Percentiles rank a stretch among this genome's conserved stretches.
These are phyloP conservation scores for Cygnus atratus DNA, from an alignment of 2,113 vertebrate species.

Conservation along the genomic window DNA sequence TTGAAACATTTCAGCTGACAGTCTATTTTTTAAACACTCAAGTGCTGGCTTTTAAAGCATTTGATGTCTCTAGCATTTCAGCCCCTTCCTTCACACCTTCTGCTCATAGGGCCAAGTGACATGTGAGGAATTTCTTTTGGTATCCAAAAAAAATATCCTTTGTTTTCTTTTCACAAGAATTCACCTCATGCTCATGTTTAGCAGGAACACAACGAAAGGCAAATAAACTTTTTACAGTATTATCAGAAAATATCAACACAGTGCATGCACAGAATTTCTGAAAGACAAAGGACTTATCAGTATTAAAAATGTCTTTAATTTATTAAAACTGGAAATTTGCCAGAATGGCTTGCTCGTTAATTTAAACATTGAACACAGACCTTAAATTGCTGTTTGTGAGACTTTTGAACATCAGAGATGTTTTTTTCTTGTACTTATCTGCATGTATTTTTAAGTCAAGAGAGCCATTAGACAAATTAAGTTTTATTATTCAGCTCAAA, in stretches of 20 bases:
- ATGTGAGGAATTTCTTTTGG: constrained; percentile 36
- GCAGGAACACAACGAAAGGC: neutral
- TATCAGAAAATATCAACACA: constrained; percentile 9
- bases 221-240: constrained; percentile 9
- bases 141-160: constrained; percentile 1
- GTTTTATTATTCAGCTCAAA: constrained; percentile 3
- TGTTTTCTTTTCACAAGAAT: constrained; percentile 56
- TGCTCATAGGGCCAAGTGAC: constrained; percentile 37
- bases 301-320: constrained; percentile 15
- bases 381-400: neutral
- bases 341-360: neutral
- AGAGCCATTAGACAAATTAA: neutral
- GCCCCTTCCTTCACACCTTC: constrained; percentile 57
- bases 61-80: constrained; percentile 62
- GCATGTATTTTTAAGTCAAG: neutral
- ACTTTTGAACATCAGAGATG: neutral
- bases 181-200: constrained; percentile 1
- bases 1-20: constrained; percentile 63
- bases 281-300: constrained; percentile 29
- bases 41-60: constrained; percentile 49
- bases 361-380: neutral
- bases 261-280: neutral
- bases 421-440: neutral
- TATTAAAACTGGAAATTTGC: constrained; percentile 35
- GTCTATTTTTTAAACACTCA: constrained; percentile 62